Base-by-base conservation (phyloP, 1,140 invertebrate genomes). In the Ips typographus region DNA sequence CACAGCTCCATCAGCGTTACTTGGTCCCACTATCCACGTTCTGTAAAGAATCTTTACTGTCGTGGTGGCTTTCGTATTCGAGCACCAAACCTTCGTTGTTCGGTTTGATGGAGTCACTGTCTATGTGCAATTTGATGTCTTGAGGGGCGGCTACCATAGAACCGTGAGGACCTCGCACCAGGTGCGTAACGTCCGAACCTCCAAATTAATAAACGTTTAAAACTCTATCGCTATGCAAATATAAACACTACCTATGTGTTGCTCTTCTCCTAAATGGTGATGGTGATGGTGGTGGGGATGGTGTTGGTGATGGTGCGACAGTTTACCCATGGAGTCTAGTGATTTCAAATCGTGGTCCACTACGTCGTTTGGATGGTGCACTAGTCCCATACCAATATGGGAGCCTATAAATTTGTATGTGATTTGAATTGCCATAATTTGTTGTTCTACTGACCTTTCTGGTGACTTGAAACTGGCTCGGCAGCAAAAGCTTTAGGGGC, bases 21-120 rank as follows among this genome's bases (percentile, higher is more conserved):
- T 22, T 22, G 22, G 22, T 22, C 22, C 22, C 22, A 22, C 22
- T 22, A 49, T 49, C 47, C 47, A 22, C 2, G 7, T 49, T 49
- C 22, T 49, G 47, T 37, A 22, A 22, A 22, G 22, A 22, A 59
- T 4, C 40, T 2, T 41, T 59, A 6, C 1, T 40, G 6, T 59
- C 38, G 58, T 76, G 76, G 56, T 77, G 76, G 66, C 75, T 78
- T 57, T 77, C 77, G 59, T 80, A 81, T 38, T 73, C 70, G 22
- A 81, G 72, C 6, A 79, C 76, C 7, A 77, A 70, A 1, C 80
- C 80, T 64, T 79, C 79, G 64, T 79, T 74, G 65, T 80, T 81
- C 1, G 79, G 78, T 58, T 75, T 77, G 4, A 80, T 60, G 1
- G 75, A 71, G 44, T 81, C 75, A 4, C 77, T 72, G 58, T 79